Evolutionary conservation across 2,113 vertebrate species (phyloP).

Genomic region (Arizona elegans): DNA sequence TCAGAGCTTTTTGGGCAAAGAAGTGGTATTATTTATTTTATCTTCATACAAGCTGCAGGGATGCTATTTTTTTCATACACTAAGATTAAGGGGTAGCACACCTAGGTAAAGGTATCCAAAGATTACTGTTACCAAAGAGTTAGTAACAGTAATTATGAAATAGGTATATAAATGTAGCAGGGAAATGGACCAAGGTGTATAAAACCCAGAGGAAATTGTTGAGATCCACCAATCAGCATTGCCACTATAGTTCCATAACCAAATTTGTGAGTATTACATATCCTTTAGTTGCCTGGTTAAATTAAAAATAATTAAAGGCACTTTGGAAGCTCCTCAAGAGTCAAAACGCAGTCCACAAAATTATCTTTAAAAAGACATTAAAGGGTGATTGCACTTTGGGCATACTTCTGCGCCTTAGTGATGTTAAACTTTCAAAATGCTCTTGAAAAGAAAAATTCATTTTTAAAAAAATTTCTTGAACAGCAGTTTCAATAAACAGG

Average conservation of each 20-base stretch:
- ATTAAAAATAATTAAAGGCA: background rate
- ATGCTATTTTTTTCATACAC: background rate
- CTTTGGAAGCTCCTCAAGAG: background rate
- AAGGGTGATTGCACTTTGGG: background rate
- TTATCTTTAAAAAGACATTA: background rate
- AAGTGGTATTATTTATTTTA: background rate
- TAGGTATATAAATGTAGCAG: background rate
- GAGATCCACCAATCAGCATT: background rate
- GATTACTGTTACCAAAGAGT: background rate
- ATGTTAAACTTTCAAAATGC: background rate
- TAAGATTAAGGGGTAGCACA: background rate
- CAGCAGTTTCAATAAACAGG: background rate
- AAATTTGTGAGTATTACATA: background rate
- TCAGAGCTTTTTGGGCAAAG: background rate
- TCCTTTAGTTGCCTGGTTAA: background rate
- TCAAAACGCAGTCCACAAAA: background rate
- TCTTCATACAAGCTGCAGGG: background rate
- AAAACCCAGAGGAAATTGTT: background rate
- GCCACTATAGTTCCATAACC: background rate
- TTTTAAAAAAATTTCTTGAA: background rate
- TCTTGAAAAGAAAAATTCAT: background rate
- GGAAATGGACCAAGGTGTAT: background rate
- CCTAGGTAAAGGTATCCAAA: background rate
- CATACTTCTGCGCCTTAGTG: background rate
- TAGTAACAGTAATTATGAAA: background rate